Evolutionary conservation across 2,797 vertebrate species (phyloP).

Genomic region (Amblyraja radiata): DNA sequence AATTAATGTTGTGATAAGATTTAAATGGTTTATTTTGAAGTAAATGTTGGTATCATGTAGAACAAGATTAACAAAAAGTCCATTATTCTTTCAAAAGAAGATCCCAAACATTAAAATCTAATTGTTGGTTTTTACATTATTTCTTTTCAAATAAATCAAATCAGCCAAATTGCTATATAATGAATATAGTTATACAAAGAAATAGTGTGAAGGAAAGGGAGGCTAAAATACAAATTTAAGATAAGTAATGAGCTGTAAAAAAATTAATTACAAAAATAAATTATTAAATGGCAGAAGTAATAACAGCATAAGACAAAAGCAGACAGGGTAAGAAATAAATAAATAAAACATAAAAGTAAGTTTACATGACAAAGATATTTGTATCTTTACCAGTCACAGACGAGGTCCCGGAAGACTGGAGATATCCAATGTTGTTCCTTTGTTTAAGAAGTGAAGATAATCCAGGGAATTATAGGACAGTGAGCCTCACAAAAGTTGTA

Average conservation of each 20-base stretch:
- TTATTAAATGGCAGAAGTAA: background rate
- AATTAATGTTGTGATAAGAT: background rate
- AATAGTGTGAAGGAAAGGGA: background rate
- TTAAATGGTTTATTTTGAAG: background rate
- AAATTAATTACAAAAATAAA: background rate
- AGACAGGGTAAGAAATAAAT: background rate
- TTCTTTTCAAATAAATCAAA: background rate
- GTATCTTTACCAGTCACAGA: too few species aligned
- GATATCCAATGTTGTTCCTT: too few species aligned
- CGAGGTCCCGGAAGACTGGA: too few species aligned
- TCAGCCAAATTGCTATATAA: background rate
- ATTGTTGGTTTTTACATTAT: background rate
- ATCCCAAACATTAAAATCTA: background rate
- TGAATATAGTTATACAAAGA: background rate
- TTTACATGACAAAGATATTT: too few species aligned
- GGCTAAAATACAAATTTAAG: background rate
- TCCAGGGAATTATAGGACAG: too few species aligned
- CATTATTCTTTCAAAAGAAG: background rate
- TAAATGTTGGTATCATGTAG: background rate
- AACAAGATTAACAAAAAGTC: background rate
- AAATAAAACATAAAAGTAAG: background rate
- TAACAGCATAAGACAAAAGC: background rate
- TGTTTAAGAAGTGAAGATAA: too few species aligned
- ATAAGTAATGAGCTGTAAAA: background rate
- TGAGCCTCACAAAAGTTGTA: too few species aligned